These are phyloP conservation scores for Trididemnum nubilum DNA, from an alignment of 23 tunicate species.

Conservation along the genomic window DNA sequence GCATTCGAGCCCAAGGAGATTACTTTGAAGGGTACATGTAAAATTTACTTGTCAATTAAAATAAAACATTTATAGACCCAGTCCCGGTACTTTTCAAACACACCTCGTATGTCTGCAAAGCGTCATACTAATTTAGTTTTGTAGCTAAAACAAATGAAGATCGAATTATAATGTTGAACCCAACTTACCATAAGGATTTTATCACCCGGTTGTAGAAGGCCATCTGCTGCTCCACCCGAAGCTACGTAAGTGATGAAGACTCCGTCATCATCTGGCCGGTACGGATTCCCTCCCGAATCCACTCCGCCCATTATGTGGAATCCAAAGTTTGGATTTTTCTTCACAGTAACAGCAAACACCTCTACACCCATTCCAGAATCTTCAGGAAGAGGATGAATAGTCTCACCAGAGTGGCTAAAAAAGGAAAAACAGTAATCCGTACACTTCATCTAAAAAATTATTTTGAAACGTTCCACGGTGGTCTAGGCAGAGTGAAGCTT, in stretches of 20 bases:
- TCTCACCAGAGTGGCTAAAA: background rate
- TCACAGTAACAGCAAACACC: constrained; percentile 65
- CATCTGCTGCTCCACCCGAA: constrained; percentile 89
- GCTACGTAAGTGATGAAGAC: constrained; percentile 90
- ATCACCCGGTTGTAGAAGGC: constrained; percentile 80
- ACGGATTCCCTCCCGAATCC: constrained; percentile 78
- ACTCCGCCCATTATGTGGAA: constrained; percentile 94
- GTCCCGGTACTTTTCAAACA: no score
- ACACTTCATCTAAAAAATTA: no score
- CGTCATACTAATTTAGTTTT: no score
- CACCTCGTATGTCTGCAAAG: no score
- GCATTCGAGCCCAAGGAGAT: no score
- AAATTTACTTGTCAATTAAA: no score
- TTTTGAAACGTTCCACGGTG: no score
- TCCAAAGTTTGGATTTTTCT: constrained; percentile 88
- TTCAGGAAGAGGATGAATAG: background rate
- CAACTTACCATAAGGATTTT: constrained; percentile 76
- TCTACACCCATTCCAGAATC: constrained; percentile 46
- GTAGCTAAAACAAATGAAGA: no score
- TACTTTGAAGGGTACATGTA: no score
- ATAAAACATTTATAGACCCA: no score
- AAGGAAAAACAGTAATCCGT: background rate
- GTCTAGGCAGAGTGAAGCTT: no score
- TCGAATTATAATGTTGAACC: no score
- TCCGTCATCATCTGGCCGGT: constrained; percentile 90